These are phyloP conservation scores for Chromobotia macracanthus DNA, from an alignment of 2,797 vertebrate genomes.

Conservation along the genomic window DNA sequence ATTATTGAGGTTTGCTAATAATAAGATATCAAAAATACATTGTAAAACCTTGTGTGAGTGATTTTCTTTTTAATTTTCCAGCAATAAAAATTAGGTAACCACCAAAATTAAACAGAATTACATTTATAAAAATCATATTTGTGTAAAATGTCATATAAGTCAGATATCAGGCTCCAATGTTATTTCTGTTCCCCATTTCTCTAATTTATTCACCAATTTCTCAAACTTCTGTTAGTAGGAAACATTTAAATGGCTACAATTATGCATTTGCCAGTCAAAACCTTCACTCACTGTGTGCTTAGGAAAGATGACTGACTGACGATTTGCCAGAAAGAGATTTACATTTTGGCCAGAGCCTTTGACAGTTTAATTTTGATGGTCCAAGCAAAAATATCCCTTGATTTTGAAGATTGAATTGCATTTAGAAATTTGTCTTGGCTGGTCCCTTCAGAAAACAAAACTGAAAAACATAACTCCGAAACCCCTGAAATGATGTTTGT, in stretches of 20 bases:
- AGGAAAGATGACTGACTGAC: slow-evolving; percentile 49
- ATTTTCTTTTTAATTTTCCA: not conserved
- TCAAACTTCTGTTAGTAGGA: slow-evolving; percentile 36
- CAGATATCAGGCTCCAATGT: not conserved
- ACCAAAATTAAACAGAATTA: not conserved
- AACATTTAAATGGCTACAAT: slow-evolving; percentile 47
- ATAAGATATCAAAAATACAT: not conserved
- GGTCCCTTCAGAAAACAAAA: slow-evolving; percentile 13
- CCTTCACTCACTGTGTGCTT: slow-evolving; percentile 42
- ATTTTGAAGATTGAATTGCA: slow-evolving; percentile 51
- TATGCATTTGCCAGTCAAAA: slow-evolving; percentile 46
- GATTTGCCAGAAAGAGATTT: slow-evolving; percentile 48
- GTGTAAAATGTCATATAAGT: not conserved
- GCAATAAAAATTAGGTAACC: not conserved
- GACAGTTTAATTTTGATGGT: slow-evolving; percentile 40
- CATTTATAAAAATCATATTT: not conserved
- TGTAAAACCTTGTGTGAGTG: not conserved
- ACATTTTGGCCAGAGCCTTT: slow-evolving; percentile 38
- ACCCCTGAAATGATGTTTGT: slow-evolving; percentile 24
- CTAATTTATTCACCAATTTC: not conserved
- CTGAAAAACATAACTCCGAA: slow-evolving; percentile 28
- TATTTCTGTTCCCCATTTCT: not conserved
- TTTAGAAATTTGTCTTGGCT: slow-evolving; percentile 57
- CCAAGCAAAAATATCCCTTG: slow-evolving; percentile 49
- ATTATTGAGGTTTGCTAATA: not conserved